phyloP scores from a whole-genome alignment of 2,797 vertebrate genomes.

The Anas bernieri region DNA sequence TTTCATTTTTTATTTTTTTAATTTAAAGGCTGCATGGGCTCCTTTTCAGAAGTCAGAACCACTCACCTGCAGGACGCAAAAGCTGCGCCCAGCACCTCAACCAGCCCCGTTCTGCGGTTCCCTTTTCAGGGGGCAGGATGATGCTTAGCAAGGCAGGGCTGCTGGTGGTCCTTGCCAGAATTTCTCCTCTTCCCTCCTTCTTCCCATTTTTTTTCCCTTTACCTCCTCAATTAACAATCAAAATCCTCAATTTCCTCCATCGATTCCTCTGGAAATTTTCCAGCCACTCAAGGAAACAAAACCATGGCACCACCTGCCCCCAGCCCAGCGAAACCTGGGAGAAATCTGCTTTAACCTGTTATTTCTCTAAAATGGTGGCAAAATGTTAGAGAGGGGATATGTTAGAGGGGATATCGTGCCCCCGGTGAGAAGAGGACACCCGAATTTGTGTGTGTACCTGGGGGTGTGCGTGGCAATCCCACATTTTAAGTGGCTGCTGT shows the following conservation, averaged over 20 bases:
- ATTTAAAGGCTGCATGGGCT: neutral
- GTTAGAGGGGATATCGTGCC: neutral
- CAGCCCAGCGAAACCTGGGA: neutral
- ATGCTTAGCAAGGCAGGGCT: neutral
- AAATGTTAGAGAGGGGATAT: too few species aligned
- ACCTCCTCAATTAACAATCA: too few species aligned
- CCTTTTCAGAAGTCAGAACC: neutral
- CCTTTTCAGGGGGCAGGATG: neutral
- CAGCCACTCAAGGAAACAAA: neutral
- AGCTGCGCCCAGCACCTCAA: neutral
- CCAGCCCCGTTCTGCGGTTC: neutral
- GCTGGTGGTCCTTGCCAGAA: neutral
- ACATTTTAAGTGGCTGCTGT: neutral
- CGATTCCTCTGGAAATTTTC: neutral
- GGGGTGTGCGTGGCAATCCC: neutral
- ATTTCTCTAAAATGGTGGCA: neutral
- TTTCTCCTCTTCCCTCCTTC: neutral
- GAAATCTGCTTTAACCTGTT: neutral
- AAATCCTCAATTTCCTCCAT: too few species aligned
- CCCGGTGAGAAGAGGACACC: neutral
- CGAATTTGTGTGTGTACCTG: neutral
- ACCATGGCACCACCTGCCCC: neutral
- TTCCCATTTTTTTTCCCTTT: neutral
- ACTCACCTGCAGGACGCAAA: neutral
- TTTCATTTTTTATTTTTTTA: neutral